Conservation (phyloP, 1,140 invertebrate species). For the Pectinophora gossypiella region DNA sequence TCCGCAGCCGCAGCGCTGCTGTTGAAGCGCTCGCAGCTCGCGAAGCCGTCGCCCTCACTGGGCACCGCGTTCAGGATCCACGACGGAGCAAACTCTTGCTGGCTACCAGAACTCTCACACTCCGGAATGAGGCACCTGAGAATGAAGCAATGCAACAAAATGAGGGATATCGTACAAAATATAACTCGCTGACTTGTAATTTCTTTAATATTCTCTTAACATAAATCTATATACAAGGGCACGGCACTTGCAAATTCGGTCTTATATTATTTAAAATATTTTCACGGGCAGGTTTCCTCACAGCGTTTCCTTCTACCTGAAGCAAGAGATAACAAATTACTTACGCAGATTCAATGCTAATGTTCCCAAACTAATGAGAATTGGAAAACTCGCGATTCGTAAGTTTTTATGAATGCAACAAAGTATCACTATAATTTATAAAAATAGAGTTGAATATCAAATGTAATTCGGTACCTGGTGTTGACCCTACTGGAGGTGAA, state of each 20-base stretch:
- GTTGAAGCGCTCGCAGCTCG: slow-evolving; percentile 29
- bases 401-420: no score
- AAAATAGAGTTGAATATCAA: not conserved
- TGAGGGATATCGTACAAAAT: no score
- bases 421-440: not conserved
- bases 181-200: no score
- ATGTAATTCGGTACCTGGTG: not conserved
- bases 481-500: slow-evolving; percentile 76
- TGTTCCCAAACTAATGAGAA: not conserved
- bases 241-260: no score
- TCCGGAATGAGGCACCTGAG: slow-evolving; percentile 79
- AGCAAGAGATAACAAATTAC: no score
- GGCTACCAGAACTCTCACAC: slow-evolving; percentile 62
- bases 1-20: slow-evolving; percentile 1
- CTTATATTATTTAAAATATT: no score
- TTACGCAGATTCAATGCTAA: no score
- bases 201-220: no score
- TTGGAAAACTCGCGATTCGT: not conserved
- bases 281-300: no score
- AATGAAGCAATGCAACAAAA: slow-evolving; percentile 21
- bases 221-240: no score
- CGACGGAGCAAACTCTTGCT: slow-evolving; percentile 52
- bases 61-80: slow-evolving; percentile 77
- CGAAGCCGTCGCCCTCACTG: slow-evolving; percentile 13
- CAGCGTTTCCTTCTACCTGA: no score